Percentiles rank a stretch among this genome's conserved stretches.
phyloP scores from a whole-genome alignment of 1,140 invertebrate species.

The Drosophila kurseongensis region DNA sequence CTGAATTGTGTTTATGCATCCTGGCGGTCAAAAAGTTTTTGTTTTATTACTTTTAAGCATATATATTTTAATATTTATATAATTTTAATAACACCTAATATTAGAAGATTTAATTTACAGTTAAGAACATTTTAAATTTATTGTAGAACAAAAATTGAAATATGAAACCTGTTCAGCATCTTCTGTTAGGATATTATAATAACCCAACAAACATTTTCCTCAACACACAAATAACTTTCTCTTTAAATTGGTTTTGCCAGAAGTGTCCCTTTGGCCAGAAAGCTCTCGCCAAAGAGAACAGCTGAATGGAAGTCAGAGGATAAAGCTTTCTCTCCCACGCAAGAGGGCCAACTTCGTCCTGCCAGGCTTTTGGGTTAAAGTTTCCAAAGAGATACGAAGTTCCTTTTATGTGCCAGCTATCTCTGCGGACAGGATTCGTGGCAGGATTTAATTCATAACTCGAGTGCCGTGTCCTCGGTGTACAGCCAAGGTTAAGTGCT shows the following conservation, averaged over 20 bases:
- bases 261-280: slow-evolving; percentile 14
- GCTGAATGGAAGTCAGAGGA: slow-evolving; percentile 61
- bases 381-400: slow-evolving; percentile 42
- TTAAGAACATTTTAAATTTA: no score
- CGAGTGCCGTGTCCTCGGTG: slow-evolving; percentile 77
- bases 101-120: no score
- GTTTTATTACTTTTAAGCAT: no score
- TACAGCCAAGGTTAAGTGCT: slow-evolving; percentile 78
- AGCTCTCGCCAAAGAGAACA: slow-evolving; percentile 23
- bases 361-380: slow-evolving; percentile 62
- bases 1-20: no score
- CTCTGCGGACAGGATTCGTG: slow-evolving; percentile 56
- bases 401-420: slow-evolving; percentile 26
- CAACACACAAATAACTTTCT: neutral
- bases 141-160: no score
- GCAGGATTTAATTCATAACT: slow-evolving; percentile 80
- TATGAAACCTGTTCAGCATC: no score
- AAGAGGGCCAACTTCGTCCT: slow-evolving; percentile 13
- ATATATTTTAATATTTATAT: no score
- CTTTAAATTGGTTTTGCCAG: neutral
- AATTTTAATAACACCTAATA: no score
- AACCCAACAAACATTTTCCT: slow-evolving; percentile 29
- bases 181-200: neutral
- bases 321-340: slow-evolving; percentile 24
- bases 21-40: no score